phyloP scores from a whole-genome alignment of 1,140 invertebrate genomes.

The Oncopodura yosiiana region DNA sequence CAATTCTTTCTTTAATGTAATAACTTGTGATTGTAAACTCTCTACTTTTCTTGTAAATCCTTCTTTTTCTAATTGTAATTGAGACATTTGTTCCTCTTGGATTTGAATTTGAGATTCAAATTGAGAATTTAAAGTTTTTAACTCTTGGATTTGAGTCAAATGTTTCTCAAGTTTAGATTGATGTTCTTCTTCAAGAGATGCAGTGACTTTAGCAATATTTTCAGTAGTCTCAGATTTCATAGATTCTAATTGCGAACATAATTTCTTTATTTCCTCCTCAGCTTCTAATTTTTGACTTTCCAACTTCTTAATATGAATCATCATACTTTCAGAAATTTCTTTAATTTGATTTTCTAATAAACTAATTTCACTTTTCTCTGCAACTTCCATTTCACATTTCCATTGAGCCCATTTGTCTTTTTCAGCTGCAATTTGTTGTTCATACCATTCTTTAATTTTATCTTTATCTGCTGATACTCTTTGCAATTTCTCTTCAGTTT shows the following conservation, averaged over 20 bases:
- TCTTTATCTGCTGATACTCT: no score
- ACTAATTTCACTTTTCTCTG: conserved; percentile 26
- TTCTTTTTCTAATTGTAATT: neutral
- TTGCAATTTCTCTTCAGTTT: no score
- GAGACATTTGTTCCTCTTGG: neutral
- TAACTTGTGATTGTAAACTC: neutral
- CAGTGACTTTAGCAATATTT: conserved; percentile 8
- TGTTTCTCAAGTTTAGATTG: conserved; percentile 7
- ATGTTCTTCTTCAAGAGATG: conserved; percentile 19
- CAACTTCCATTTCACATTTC: conserved; percentile 26
- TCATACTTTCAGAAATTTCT: conserved; percentile 23
- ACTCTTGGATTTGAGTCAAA: conserved; percentile 2
- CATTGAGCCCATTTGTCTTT: conserved; percentile 33
- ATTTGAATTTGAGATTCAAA: conserved; percentile 4
- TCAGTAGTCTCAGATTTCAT: conserved; percentile 24
- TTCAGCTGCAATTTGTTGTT: no score
- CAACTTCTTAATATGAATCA: conserved; percentile 22
- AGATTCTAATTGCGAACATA: conserved; percentile 15
- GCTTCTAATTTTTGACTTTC: conserved; percentile 30
- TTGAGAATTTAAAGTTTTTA: conserved; percentile 18
- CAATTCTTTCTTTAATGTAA: conserved; percentile 1
- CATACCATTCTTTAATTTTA: no score
- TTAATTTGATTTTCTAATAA: conserved; percentile 27
- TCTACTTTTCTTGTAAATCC: neutral
- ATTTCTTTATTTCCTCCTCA: conserved; percentile 25